These are phyloP conservation scores for Venusia cambrica DNA, from an alignment of 2,888 invertebrate species.

Conservation along the genomic window DNA sequence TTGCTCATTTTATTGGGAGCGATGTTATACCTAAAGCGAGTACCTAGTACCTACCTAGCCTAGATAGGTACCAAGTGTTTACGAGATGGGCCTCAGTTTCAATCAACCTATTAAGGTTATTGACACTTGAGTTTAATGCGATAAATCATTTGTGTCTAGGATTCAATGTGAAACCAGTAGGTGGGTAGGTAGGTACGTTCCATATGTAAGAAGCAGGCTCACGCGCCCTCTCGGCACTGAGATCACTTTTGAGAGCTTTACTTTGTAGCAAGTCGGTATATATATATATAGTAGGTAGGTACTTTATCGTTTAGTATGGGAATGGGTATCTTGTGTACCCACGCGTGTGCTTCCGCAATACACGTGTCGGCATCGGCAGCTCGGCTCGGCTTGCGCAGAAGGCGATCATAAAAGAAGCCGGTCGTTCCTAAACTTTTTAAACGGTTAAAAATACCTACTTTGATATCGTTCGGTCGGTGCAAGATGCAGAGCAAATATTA, in stretches of 20 bases:
- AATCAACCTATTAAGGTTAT: slow-evolving; percentile 22
- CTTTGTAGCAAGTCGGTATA: slow-evolving; percentile 9
- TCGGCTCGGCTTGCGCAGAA: too few species aligned
- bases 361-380: too few species aligned
- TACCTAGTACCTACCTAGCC: too few species aligned
- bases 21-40: too few species aligned
- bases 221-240: slow-evolving; percentile 7
- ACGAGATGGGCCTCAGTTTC: slow-evolving; percentile 15
- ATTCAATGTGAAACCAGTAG: not conserved
- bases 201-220: slow-evolving; percentile 5
- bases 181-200: not conserved
- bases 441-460: too few species aligned
- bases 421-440: too few species aligned
- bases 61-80: slow-evolving; percentile 23
- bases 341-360: slow-evolving; percentile 43
- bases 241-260: slow-evolving; percentile 9
- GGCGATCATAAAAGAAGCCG: too few species aligned
- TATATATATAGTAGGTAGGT: slow-evolving; percentile 21
- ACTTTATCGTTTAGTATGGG: too few species aligned
- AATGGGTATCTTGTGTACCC: too few species aligned
- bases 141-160: not conserved
- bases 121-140: slow-evolving; percentile 5
- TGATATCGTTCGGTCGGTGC: too few species aligned
- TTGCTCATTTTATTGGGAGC: slow-evolving; percentile 40
- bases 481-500: too few species aligned